Evolutionary conservation across 2,888 invertebrate species (phyloP), one percentile per base, ranked within the genome.

Genomic region (Caenorhabditis sp.): DNA sequence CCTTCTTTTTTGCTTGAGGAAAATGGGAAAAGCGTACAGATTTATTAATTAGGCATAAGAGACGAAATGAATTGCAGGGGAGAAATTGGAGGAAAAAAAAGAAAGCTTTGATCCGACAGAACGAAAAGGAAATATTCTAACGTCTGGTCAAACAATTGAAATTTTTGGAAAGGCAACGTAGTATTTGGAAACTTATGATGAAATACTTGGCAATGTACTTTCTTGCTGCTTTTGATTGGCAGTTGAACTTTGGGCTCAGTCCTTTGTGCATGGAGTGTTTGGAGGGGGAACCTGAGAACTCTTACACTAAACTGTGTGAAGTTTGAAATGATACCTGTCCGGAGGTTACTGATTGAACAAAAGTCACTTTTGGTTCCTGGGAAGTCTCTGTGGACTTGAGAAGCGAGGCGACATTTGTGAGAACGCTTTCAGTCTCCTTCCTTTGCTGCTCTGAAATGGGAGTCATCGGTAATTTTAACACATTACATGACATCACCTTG

Each of bases 211-310:
- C 56, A 55, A 56, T 56, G 46, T 55, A 37, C 15, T 26, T 41
- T 48, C 20, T 24, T 22, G 56, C 46, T 24, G 27, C 48, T 37
- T 20, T 45, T 41, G 50, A 32, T 68, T 58, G 50, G 17, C 24
- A 13, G 24, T 35, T 27, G 56, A n/a, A n/a, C n/a, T n/a, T 24
- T 43, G 50, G 41, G n/a, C 37, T 48, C 15, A 70, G 35, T 70
- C 70, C 30, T 53, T 52, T 11, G 70, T 43, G 30, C 52, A 53
- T 13, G 70, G 70, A n/a, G 70, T 70, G 53, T 70, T 70, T 15
- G 70, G 70, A 17, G 70, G 70, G n/a, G 70, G 70, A 45, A 70
- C 70, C 70, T 70, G 35, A 9, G 9, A 30, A 35, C 11, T 9
- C 9, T 43, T 27, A 2, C 8, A 26, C 20, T 56, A n/a, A n/a